Percentiles rank a stretch among this genome's conserved stretches.
Conservation (phyloP, 2,888 invertebrate species). For the Phyllotreta striolata region DNA sequence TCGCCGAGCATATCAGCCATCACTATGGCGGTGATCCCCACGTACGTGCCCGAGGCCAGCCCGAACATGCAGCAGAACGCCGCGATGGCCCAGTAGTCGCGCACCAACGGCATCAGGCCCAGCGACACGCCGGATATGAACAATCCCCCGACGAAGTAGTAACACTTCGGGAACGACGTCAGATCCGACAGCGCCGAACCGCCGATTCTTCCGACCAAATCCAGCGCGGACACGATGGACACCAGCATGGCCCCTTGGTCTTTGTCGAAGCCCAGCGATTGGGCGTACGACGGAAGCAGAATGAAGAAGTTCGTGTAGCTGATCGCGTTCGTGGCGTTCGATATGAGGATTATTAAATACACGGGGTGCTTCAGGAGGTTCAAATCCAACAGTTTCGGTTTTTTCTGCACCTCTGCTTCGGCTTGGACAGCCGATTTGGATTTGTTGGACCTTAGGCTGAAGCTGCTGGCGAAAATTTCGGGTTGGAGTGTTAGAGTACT, state of each 20-base stretch:
- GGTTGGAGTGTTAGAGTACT: slow-evolving; percentile 82
- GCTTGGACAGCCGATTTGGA: slow-evolving; percentile 62
- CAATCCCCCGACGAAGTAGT: slow-evolving; percentile 83
- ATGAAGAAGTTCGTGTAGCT: slow-evolving; percentile 89
- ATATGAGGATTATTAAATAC: slow-evolving; percentile 82
- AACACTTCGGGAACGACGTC: slow-evolving; percentile 78
- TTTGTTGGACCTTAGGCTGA: slow-evolving; percentile 73
- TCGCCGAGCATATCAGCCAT: slow-evolving; percentile 89
- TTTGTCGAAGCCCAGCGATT: slow-evolving; percentile 75
- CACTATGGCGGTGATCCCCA: slow-evolving; percentile 85
- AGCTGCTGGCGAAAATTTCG: slow-evolving; percentile 79
- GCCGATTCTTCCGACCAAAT: slow-evolving; percentile 83
- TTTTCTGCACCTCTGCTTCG: slow-evolving; percentile 50
- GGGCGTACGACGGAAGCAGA: slow-evolving; percentile 79
- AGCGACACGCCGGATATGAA: slow-evolving; percentile 80
- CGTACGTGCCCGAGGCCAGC: slow-evolving; percentile 83
- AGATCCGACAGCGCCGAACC: slow-evolving; percentile 85
- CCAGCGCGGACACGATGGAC: slow-evolving; percentile 82
- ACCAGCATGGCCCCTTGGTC: slow-evolving; percentile 75
- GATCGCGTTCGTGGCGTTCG: slow-evolving; percentile 86
- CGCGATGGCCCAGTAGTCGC: slow-evolving; percentile 70
- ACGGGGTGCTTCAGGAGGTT: slow-evolving; percentile 79
- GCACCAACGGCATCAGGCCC: slow-evolving; percentile 73
- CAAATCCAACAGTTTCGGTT: slow-evolving; percentile 77
- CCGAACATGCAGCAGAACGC: slow-evolving; percentile 81